phyloP scores from a whole-genome alignment of 2,797 vertebrate species.

The Caiman crocodilus region DNA sequence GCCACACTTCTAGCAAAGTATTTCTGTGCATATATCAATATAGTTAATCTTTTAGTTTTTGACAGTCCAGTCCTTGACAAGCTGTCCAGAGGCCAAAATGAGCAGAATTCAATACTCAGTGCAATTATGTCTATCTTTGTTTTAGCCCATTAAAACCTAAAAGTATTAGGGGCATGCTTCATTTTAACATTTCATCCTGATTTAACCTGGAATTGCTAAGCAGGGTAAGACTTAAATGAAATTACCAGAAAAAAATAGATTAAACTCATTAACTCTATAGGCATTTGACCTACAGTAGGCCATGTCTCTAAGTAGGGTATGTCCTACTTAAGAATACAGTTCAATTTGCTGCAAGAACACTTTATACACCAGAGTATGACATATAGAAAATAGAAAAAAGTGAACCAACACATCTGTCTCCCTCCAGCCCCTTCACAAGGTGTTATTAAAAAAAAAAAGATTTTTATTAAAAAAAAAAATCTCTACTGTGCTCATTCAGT shows the following conservation, averaged over 20 bases:
- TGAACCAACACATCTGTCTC: not conserved
- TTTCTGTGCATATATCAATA: accelerated
- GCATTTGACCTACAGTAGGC: not conserved
- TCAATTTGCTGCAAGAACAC: slow-evolving; percentile 1
- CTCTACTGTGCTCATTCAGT: not conserved
- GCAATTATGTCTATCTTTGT: not conserved
- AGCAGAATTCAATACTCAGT: not conserved
- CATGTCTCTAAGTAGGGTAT: too few species aligned
- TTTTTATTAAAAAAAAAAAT: slow-evolving; percentile 2
- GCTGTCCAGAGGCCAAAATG: not conserved
- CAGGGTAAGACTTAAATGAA: not conserved
- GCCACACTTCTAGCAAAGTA: accelerated
- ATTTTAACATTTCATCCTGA: not conserved
- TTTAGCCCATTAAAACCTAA: not conserved
- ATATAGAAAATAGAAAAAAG: slow-evolving; percentile 3
- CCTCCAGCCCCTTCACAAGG: not conserved
- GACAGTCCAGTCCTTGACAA: not conserved
- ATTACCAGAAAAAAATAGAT: too few species aligned
- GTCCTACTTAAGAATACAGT: not conserved
- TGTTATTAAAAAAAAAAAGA: not conserved
- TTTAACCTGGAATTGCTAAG: not conserved
- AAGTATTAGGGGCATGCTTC: not conserved
- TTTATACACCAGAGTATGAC: not conserved
- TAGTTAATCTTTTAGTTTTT: not conserved
- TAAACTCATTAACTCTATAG: not conserved